phyloP scores from a whole-genome alignment of 53 echinoderm and acorn worm genomes.

The Arbacia lixula region DNA sequence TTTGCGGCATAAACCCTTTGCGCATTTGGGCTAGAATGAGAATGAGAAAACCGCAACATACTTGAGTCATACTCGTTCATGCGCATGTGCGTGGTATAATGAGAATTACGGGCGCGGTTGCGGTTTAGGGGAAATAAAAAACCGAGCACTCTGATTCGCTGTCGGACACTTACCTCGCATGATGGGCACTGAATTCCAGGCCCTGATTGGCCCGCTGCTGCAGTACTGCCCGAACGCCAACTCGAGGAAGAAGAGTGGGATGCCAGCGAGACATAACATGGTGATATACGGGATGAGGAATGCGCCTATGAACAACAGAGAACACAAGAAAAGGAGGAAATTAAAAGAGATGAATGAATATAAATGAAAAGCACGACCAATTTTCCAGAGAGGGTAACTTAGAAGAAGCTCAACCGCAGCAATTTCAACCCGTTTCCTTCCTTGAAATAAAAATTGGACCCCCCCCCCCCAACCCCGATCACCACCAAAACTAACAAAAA shows the following conservation, averaged over 20 bases:
- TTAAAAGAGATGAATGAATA: not conserved
- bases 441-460: too few relatives aligned
- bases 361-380: too few relatives aligned
- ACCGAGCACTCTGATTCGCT: constrained; percentile 23
- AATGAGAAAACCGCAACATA: too few relatives aligned
- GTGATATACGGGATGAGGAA: constrained; percentile 91
- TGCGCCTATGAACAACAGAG: constrained; percentile 70
- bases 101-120: constrained; percentile 17
- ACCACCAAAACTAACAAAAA: too few relatives aligned
- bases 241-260: constrained; percentile 94
- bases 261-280: constrained; percentile 84
- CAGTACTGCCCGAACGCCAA: constrained; percentile 92
- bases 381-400: too few relatives aligned
- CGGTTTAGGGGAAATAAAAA: not conserved
- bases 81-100: too few relatives aligned
- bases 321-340: constrained; percentile 1
- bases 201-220: constrained; percentile 91
- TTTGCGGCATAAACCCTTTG: too few relatives aligned
- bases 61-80: too few relatives aligned
- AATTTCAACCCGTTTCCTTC: too few relatives aligned
- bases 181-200: constrained; percentile 83
- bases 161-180: constrained; percentile 76
- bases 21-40: too few relatives aligned
- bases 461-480: too few relatives aligned
- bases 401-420: too few relatives aligned